phyloP scores from a whole-genome alignment of 2,113 vertebrate genomes.

The Chaetorhynchus papuensis region DNA sequence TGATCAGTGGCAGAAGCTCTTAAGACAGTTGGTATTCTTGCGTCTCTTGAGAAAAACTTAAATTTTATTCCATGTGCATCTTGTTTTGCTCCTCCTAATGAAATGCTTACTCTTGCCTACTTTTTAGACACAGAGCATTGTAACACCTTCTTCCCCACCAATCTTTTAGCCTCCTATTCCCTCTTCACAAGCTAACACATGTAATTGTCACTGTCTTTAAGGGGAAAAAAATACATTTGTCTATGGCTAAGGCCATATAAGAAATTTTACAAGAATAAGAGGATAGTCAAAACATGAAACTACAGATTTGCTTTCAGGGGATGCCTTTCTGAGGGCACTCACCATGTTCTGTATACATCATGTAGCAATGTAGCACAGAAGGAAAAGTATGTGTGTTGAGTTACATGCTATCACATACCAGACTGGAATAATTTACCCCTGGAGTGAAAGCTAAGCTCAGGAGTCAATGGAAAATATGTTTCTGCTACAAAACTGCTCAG shows the following conservation, averaged over 20 bases:
- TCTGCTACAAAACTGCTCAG: not conserved
- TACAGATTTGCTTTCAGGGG: not conserved
- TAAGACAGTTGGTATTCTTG: not conserved
- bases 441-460: not conserved
- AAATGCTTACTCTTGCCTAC: not conserved
- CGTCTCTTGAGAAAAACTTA: not conserved
- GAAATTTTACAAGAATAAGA: not conserved
- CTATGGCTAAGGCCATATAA: not conserved
- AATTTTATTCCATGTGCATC: not conserved
- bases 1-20: not conserved
- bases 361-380: not conserved
- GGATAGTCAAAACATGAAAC: not conserved
- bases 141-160: not conserved
- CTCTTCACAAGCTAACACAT: not conserved
- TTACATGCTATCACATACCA: not conserved
- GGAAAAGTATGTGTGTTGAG: not conserved
- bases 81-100: not conserved
- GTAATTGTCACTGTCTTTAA: not conserved
- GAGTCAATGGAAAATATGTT: not conserved
- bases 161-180: not conserved
- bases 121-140: not conserved
- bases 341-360: not conserved
- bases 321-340: not conserved
- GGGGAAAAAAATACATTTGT: rapidly evolving
- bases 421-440: not conserved